Conservation (phyloP, 2,888 invertebrate species). For the Chesias legatella region DNA sequence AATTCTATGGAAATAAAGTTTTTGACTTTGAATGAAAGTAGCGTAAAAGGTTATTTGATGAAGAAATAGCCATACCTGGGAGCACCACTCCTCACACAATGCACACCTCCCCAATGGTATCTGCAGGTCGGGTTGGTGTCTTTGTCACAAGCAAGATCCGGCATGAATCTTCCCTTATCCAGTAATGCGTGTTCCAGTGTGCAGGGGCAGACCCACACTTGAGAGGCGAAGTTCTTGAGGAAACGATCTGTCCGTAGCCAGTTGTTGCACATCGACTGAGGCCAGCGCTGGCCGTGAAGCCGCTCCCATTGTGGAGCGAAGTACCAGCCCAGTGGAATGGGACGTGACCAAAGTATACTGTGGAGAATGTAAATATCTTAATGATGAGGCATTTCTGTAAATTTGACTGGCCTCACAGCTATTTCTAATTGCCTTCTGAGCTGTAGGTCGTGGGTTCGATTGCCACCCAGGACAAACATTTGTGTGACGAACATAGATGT, state of each 20-base stretch:
- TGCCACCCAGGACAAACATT: too few relatives aligned
- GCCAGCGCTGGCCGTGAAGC: slow-evolving; percentile 90
- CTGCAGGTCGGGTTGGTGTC: slow-evolving; percentile 93
- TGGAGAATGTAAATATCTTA: slow-evolving; percentile 16
- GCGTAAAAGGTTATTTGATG: neutral
- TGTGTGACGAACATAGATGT: too few relatives aligned
- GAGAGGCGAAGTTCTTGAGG: slow-evolving; percentile 91
- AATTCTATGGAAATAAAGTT: too few relatives aligned
- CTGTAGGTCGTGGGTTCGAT: too few relatives aligned
- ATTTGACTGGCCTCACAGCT: too few relatives aligned
- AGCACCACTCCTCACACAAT: slow-evolving; percentile 95
- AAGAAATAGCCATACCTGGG: slow-evolving; percentile 85
- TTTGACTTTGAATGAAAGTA: too few relatives aligned
- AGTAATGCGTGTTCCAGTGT: slow-evolving; percentile 92
- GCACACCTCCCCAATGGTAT: slow-evolving; percentile 93
- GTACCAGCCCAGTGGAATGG: slow-evolving; percentile 96
- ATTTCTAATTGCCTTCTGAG: too few relatives aligned
- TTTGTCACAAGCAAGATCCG: slow-evolving; percentile 94
- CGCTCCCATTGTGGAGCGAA: slow-evolving; percentile 94
- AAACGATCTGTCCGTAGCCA: slow-evolving; percentile 93
- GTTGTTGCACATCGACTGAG: slow-evolving; percentile 90
- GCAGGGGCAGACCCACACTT: slow-evolving; percentile 94
- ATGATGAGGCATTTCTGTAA: too few relatives aligned
- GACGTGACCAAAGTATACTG: slow-evolving; percentile 92
- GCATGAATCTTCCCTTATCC: slow-evolving; percentile 95